Evolutionary conservation across 2,797 vertebrate genomes (phyloP).

Genomic region (Pangasius djambal): DNA sequence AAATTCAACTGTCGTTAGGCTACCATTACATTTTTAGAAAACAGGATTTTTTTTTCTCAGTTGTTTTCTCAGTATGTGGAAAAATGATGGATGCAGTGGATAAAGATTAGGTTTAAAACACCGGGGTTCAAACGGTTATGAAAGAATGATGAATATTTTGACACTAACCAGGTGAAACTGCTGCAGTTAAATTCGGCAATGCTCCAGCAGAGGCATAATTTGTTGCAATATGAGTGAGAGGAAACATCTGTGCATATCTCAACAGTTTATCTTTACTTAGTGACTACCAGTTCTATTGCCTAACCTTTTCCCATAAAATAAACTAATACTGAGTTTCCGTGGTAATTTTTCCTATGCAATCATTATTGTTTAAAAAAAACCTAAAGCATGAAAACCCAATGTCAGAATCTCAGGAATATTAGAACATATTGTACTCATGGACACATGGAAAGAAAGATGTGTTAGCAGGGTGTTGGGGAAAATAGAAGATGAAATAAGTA

Average conservation of each 20-base stretch:
- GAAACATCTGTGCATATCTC: neutral
- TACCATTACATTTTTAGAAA: neutral
- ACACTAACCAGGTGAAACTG: slow-evolving; percentile 17
- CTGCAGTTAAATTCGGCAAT: neutral
- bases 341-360: neutral
- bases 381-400: neutral
- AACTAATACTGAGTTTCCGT: neutral
- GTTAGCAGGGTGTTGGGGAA: neutral
- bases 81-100: neutral
- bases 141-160: neutral
- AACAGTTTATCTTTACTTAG: neutral
- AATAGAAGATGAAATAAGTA: neutral
- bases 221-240: neutral
- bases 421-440: neutral
- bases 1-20: neutral
- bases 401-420: neutral
- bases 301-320: neutral
- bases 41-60: neutral
- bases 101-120: neutral
- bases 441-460: neutral
- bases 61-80: neutral
- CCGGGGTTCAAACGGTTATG: neutral
- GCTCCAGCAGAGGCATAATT: neutral
- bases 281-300: neutral
- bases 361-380: neutral